A percentile compares a stretch with the other conserved stretches of the same genome.
phyloP scores from a whole-genome alignment of 2,113 vertebrate genomes.

The Dicaeum eximium region DNA sequence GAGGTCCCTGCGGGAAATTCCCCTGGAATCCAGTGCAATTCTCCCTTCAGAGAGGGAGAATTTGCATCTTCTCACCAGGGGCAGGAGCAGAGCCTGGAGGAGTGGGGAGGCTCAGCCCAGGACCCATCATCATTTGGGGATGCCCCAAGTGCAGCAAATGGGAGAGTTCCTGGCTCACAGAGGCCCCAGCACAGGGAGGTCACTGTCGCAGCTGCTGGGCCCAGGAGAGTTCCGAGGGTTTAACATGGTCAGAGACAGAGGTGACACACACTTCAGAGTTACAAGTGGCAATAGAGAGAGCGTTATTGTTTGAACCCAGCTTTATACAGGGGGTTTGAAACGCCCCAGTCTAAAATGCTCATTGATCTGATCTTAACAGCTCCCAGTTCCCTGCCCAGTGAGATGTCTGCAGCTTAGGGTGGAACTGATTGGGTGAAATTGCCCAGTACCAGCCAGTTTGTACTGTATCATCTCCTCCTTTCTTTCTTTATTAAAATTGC shows the following conservation, averaged over 20 bases:
- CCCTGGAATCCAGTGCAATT: not conserved
- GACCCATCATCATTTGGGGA: accelerated
- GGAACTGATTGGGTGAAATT: not conserved
- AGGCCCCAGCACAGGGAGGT: not conserved
- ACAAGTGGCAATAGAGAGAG: not conserved
- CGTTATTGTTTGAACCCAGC: not conserved
- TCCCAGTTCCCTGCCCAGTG: not conserved
- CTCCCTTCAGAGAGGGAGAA: not conserved
- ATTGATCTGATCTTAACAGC: not conserved
- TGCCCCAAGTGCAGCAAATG: accelerated
- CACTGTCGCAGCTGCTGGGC: not conserved
- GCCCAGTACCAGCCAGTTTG: not conserved
- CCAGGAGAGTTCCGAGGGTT: not conserved
- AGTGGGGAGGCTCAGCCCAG: not conserved
- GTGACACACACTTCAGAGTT: not conserved
- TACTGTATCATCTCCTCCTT: no score
- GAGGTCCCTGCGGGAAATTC: not conserved
- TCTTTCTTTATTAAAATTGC: no score
- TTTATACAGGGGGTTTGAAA: not conserved
- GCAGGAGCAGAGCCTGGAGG: not conserved
- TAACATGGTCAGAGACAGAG: not conserved
- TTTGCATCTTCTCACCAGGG: not conserved
- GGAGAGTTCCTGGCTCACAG: not conserved
- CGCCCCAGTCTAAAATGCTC: not conserved
- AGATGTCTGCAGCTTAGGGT: not conserved